Evolutionary conservation across 2,113 vertebrate species (phyloP).

Genomic region (Saguinus midas): DNA sequence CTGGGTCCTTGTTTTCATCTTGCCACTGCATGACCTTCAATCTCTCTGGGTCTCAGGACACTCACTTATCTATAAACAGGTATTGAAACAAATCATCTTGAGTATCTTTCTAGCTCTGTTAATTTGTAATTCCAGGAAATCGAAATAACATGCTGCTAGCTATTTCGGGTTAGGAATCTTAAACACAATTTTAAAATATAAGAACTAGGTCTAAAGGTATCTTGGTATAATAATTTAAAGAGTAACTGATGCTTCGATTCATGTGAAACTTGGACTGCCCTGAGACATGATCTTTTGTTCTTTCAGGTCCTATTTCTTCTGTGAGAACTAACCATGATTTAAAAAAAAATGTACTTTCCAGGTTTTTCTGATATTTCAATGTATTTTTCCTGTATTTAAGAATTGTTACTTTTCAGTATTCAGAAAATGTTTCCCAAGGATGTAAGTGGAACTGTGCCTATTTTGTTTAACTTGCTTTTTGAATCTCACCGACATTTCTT

Average conservation of each 20-base stretch:
- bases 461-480: slow-evolving; percentile 1
- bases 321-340: neutral
- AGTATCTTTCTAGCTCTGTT: slow-evolving; percentile 40
- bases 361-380: neutral
- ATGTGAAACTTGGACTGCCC: neutral
- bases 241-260: neutral
- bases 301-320: neutral
- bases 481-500: neutral
- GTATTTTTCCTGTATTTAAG: neutral
- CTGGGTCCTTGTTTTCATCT: neutral
- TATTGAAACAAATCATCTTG: slow-evolving; percentile 25
- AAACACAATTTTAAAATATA: slow-evolving; percentile 35
- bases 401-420: neutral
- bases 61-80: slow-evolving; percentile 54
- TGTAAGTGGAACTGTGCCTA: neutral
- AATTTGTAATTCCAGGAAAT: slow-evolving; percentile 61
- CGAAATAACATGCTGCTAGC: slow-evolving; percentile 12
- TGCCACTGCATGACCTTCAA: neutral
- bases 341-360: neutral
- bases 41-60: neutral
- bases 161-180: slow-evolving; percentile 44
- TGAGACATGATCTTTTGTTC: neutral
- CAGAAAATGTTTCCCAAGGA: neutral
- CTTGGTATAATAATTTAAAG: neutral
- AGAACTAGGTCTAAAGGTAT: neutral